Evolutionary conservation across 2,113 vertebrate genomes (phyloP), one percentile per base, ranked within the genome.

Genomic region (Tamias sibiricus): DNA sequence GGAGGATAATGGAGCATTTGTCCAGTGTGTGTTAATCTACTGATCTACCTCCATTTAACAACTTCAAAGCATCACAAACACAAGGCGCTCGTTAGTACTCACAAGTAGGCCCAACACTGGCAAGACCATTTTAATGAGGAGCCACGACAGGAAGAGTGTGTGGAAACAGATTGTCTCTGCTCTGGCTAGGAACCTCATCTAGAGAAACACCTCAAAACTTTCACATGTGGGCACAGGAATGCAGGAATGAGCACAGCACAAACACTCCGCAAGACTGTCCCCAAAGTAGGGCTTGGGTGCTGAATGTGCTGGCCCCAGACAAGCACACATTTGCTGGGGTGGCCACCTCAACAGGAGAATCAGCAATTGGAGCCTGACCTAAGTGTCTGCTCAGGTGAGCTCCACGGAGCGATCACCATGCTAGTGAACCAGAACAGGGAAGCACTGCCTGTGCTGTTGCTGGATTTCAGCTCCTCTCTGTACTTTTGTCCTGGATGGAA

Each of bases 61-160:
- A n/a, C 96, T 96, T 97, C 96, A 95, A 96, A 96, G 95, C 26
- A 19, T 77, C 26, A 20, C 59, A 95, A 94, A 93, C 68, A 59
- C 93, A 91, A 91, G 90, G 72, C 52, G 19, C 84, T 95, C 62
- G 8, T 66, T 96, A 79, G 49, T 35, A 17, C 47, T 76, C 64
- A 42, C 54, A 52, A 68, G 52, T 20, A 82, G 72, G 86, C 76
- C 2, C 17, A 49, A 32, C 75, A 40, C 57, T 22, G 40, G 77
- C 83, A 42, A 26, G 64, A 20, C 0, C 0, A 52, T 68, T 72
- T 91, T 13, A 69, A 49, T 16, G 6, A 52, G 0, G 0, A 52
- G 2, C 3, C 11, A 49, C 19, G 72, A 85, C 17, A 28, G 24
- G 40, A 52, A 59, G 28, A 59, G 35, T 5, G 10, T 76, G 59